phyloP scores from a whole-genome alignment of 53 echinoderm and acorn worm species.

The Pentamera pediparva region DNA sequence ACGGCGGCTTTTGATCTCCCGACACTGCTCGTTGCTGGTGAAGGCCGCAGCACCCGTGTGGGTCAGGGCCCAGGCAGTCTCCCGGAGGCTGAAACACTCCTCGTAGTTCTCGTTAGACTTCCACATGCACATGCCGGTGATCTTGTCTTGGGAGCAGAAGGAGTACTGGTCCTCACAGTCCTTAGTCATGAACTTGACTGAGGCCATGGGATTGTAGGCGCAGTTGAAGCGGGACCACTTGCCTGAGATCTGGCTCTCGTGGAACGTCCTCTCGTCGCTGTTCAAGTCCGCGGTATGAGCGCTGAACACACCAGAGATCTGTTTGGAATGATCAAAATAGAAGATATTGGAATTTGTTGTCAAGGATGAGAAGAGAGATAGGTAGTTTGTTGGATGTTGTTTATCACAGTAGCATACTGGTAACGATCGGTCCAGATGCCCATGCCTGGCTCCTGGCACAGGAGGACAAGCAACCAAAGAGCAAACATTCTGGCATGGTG shows the following conservation, averaged over 20 bases:
- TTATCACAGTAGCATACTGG: too few species aligned
- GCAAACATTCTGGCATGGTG: too few species aligned
- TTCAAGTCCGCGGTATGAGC: neutral
- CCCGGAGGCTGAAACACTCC: slow-evolving; percentile 8
- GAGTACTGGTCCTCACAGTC: slow-evolving; percentile 6
- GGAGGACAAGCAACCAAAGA: too few species aligned
- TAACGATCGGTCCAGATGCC: too few species aligned
- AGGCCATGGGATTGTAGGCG: slow-evolving; percentile 15
- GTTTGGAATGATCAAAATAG: neutral
- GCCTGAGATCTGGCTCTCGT: slow-evolving; percentile 11
- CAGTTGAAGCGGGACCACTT: slow-evolving; percentile 8
- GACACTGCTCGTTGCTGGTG: neutral
- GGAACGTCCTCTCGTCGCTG: neutral
- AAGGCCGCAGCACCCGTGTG: neutral
- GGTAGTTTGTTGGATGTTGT: neutral
- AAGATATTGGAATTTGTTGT: neutral
- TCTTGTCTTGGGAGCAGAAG: neutral
- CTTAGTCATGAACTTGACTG: neutral
- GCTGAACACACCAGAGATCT: slow-evolving; percentile 6
- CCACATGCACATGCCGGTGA: neutral
- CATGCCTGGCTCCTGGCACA: too few species aligned
- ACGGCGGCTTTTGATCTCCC: neutral
- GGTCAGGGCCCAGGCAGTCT: slow-evolving; percentile 2
- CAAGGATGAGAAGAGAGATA: neutral
- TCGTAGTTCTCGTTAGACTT: neutral